A percentile compares a stretch with the other conserved stretches of the same genome.
Evolutionary conservation across 2,113 vertebrate species (phyloP).

Genomic region (Seriola dumerili): DNA sequence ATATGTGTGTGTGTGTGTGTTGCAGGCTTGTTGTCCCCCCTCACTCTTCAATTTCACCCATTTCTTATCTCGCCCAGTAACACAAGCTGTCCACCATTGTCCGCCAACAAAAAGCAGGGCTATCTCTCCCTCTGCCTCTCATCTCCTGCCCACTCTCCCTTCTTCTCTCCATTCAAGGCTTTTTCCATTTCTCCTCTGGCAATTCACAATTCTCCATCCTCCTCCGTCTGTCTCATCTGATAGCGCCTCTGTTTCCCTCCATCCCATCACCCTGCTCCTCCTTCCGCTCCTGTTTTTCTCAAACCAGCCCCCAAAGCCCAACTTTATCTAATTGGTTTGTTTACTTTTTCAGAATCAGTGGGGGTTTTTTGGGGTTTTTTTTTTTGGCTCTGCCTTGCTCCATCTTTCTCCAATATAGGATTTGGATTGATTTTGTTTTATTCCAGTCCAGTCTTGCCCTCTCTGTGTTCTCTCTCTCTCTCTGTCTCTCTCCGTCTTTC

Average conservation of each 20-base stretch:
- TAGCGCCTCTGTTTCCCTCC: constrained; percentile 34
- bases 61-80: constrained; percentile 43
- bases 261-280: constrained; percentile 21
- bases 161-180: constrained; percentile 26
- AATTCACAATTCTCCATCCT: constrained; percentile 46
- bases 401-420: background rate
- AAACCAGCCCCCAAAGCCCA: background rate
- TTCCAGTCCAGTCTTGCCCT: constrained; percentile 6
- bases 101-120: constrained; percentile 43
- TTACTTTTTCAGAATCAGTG: background rate
- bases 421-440: constrained; percentile 41
- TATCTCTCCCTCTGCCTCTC: constrained; percentile 27
- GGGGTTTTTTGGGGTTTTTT: background rate
- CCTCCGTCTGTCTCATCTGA: constrained; percentile 64
- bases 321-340: constrained; percentile 10
- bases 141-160: constrained; percentile 29
- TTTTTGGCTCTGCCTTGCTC: background rate
- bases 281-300: background rate
- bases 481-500: background rate
- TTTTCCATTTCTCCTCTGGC: constrained; percentile 49
- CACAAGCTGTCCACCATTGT: constrained; percentile 50
- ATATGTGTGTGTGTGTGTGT: background rate
- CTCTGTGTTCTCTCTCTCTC: background rate
- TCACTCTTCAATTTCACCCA: background rate
- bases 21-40: background rate